Evolutionary conservation across 2,113 vertebrate species (phyloP).

Genomic region (Myrmecophaga tridactyla): DNA sequence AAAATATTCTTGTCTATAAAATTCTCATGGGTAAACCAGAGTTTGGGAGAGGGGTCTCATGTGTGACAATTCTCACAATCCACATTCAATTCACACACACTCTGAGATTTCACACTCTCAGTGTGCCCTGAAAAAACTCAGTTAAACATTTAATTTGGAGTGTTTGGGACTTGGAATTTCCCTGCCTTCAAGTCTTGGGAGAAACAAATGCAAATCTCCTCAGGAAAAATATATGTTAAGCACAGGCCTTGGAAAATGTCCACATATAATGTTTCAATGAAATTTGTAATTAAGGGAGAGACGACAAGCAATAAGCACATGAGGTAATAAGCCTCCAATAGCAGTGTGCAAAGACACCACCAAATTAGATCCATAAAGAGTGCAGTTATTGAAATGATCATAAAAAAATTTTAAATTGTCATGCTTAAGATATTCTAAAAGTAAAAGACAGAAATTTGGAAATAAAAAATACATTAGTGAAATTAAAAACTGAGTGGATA

Average conservation of each 20-base stretch:
- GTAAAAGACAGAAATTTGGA: not conserved
- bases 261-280: not conserved
- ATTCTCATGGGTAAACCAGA: not conserved
- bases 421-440: not conserved
- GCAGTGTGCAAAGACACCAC: not conserved
- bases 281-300: not conserved
- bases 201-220: not conserved
- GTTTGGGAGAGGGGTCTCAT: not conserved
- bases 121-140: not conserved
- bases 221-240: not conserved
- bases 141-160: not conserved
- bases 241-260: not conserved
- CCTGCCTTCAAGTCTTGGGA: not conserved
- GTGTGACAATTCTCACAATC: not conserved
- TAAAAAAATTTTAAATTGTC: not conserved
- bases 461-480: constrained; percentile 24
- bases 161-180: not conserved
- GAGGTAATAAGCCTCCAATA: not conserved
- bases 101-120: not conserved
- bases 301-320: not conserved
- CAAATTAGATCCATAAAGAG: not conserved
- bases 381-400: not conserved
- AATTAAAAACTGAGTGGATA: constrained; percentile 20
- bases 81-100: not conserved
- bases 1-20: not conserved